Base-by-base conservation (phyloP, 1,140 invertebrate genomes). In the Papilio polytes region DNA sequence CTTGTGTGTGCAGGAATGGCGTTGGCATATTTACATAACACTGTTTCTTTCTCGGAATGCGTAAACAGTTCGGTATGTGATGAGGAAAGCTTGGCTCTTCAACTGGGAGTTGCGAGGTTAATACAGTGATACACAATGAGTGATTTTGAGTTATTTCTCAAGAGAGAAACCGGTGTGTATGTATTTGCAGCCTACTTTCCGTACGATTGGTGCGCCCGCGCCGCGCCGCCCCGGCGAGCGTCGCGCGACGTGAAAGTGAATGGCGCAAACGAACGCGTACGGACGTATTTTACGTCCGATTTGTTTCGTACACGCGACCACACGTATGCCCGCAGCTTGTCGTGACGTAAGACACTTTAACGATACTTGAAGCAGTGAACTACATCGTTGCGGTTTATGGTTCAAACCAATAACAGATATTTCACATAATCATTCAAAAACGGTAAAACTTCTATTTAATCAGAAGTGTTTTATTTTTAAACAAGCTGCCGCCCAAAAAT, bases 171-270 rank as follows among this genome's bases (percentile, higher is more conserved):
- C 87, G 84, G 84, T 86, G 85, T 88, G 78, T 80, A 87, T 86
- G 89, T 89, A 93, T 94, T 93, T 83, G 88, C 86, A 94, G 91
- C 91, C 91, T 87, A 94, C 91, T 94, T 94, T 93, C 88, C 84
- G 93, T 88, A 86, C 80, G 83, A 84, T 85, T 81, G 80, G 83
- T 82, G 88, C 83, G 87, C 84, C 80, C 12, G 26, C 63, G 22
- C 63, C 22, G 4, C 53, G 53, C 18, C 53, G 18, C 53, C 3
- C 18, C 53, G 81, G 87, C 87, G 85, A 82, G 85, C 88, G 80
- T 86, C 81, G 63, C 82, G 82, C 86, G 82, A 85, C 88, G 92
- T 91, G 92, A 93, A 94, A 93, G 92, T 93, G 93, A 94, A 93
- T 94, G 92, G 91, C 86, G 88, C 88, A 90, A 90, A 89, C 84